Base-by-base conservation (phyloP, 2,888 invertebrate genomes). In the Elegia similella region DNA sequence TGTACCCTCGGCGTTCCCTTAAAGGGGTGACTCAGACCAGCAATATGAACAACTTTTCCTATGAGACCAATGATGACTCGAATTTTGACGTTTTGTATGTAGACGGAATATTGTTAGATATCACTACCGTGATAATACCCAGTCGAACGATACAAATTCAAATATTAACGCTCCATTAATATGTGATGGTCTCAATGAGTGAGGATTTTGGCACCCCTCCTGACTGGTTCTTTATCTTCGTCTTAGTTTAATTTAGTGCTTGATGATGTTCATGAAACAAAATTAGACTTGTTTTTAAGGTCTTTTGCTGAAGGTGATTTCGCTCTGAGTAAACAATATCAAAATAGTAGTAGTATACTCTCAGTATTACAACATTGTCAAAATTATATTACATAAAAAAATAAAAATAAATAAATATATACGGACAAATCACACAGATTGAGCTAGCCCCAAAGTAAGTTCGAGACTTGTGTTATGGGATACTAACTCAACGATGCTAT, bases 201-300 rank as follows among this genome's bases (percentile, higher is more conserved):
- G 15, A 6, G 23, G 29, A 23, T 53, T n/a, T 53, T 42, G 53
- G 43, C 43, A 53, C 10, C 30, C 42, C 53, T 34, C 32, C 32
- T 15, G 50, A 32, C 50, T 34, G 30, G 32, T 16, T 34, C 50
- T 50, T 50, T 50, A 50, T 50, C 50, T 50, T 50, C 50, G 50
- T 50, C 50, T 50, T 30, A 50, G 13, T 50, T 34, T 34, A 50
- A 50, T 50, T 50, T 50, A 50, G 10, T 50, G 50, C 12, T 34
- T 32, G 32, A 32, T 50, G 50, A 32, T 50, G 50, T 34, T 29
- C 47, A 29, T 48, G 47, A 48, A 16, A 17, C 29, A 34, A 50
- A 50, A 50, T 50, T 50, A 50, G 50, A 50, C 16, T 50, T 50
- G 50, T 34, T 50, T 50, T 50, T 32, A 50, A 32, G 50, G 48